Conservation (phyloP, 2,113 vertebrate species). For the Proteles cristata region DNA sequence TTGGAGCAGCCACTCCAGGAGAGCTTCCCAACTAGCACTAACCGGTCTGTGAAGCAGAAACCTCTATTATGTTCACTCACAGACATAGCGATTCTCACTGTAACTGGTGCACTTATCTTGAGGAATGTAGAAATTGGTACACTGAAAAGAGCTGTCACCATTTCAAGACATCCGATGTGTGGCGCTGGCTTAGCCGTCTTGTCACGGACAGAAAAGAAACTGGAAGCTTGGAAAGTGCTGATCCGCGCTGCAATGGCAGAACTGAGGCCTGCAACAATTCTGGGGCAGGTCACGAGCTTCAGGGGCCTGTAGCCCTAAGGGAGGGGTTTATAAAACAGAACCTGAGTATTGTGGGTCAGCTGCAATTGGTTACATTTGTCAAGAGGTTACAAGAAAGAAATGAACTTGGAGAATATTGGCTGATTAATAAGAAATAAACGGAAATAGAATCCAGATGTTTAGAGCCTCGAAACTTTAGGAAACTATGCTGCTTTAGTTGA, state of each 20-base stretch:
- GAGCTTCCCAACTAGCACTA: background rate
- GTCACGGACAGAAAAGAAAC: background rate
- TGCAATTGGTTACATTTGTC: background rate
- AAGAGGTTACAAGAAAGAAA: background rate
- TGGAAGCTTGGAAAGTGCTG: background rate
- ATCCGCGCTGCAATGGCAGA: background rate
- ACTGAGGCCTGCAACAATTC: background rate
- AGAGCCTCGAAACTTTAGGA: background rate
- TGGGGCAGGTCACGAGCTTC: background rate
- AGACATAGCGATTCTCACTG: background rate
- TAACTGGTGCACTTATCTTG: background rate
- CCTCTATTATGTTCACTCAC: background rate
- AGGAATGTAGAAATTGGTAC: background rate
- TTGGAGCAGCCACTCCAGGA: background rate
- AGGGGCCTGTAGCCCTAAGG: background rate
- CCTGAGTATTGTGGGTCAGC: background rate
- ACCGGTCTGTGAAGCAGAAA: background rate
- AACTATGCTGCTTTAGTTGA: background rate
- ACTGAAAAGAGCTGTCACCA: background rate
- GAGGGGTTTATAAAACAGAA: background rate
- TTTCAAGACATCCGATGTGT: background rate
- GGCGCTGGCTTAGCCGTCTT: background rate
- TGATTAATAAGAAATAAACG: conserved; percentile 5
- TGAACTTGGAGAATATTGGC: background rate
- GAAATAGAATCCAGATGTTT: background rate